These are phyloP conservation scores for Procavia capensis DNA, from an alignment of 2,113 vertebrate genomes.

Conservation along the genomic window DNA sequence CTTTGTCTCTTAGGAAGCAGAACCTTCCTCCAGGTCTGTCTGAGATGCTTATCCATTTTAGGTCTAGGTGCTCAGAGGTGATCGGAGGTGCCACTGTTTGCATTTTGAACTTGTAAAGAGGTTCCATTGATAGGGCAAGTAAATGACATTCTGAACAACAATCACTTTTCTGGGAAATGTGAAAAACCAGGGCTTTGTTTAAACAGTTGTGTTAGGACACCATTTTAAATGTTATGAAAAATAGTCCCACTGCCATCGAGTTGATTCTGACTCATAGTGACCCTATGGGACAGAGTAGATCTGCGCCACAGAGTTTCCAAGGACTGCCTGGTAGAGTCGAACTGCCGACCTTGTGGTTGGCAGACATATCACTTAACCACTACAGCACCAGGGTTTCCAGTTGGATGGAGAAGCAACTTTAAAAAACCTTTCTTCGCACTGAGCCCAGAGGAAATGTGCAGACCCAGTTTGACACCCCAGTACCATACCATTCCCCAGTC, in stretches of 20 bases:
- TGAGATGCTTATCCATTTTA: neutral
- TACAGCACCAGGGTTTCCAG: no score
- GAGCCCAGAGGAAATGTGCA: neutral
- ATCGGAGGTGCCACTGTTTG: neutral
- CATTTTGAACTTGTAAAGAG: neutral
- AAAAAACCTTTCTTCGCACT: neutral
- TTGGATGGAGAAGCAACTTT: neutral
- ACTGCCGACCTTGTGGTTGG: no score
- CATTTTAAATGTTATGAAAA: neutral
- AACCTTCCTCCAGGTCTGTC: neutral
- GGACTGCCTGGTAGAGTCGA: no score
- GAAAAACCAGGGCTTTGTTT: neutral
- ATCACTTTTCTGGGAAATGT: slow-evolving; percentile 18
- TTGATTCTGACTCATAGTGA: no score
- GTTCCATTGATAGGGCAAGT: neutral
- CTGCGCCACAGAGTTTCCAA: no score
- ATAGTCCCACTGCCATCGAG: no score
- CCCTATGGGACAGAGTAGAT: no score
- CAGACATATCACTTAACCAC: no score
- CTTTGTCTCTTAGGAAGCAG: neutral
- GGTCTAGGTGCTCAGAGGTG: neutral
- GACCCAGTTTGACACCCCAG: neutral
- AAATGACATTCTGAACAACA: neutral
- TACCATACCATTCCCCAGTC: rapidly evolving
- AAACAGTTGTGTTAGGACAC: neutral